phyloP scores from a whole-genome alignment of 1,140 invertebrate genomes.

The Calephelis nemesis region DNA sequence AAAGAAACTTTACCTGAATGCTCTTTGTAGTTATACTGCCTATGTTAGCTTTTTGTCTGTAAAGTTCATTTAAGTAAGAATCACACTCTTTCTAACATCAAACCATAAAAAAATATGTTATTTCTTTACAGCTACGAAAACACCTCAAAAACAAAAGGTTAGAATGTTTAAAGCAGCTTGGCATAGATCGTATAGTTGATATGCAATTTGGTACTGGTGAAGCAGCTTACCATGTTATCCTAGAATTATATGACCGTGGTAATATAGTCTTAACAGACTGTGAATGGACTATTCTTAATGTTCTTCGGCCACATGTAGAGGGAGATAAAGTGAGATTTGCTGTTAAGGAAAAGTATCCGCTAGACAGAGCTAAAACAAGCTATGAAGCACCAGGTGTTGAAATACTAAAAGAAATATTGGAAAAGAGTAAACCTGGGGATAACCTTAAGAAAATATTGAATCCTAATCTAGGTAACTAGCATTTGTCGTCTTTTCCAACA shows the following conservation, averaged over 20 bases:
- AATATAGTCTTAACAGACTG: constrained; percentile 97
- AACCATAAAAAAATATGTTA: too few species aligned
- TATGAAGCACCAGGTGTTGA: constrained; percentile 73
- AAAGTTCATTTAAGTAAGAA: too few species aligned
- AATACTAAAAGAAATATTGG: constrained; percentile 80
- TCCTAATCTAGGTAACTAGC: constrained; percentile 84
- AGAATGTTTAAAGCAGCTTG: constrained; percentile 91
- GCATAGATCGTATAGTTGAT: constrained; percentile 93
- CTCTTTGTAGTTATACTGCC: too few species aligned
- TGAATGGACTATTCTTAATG: constrained; percentile 95
- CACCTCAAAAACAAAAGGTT: constrained; percentile 97
- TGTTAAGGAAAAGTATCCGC: constrained; percentile 95
- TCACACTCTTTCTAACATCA: too few species aligned
- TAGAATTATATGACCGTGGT: constrained; percentile 98
- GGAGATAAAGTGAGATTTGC: constrained; percentile 95
- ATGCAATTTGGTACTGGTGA: constrained; percentile 97
- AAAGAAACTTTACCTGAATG: too few species aligned
- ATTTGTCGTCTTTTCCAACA: neutral
- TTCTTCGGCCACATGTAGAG: constrained; percentile 95
- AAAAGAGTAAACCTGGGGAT: constrained; percentile 86
- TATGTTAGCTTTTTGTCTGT: too few species aligned
- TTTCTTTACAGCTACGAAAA: constrained; percentile 90
- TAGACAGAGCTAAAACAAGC: constrained; percentile 84
- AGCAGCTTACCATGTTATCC: constrained; percentile 96
- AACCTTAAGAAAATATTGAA: constrained; percentile 92